A percentile compares a stretch with the other conserved stretches of the same genome.
These are phyloP conservation scores for Lumbricus terrestris DNA, from an alignment of 2,888 invertebrate species.

Conservation along the genomic window DNA sequence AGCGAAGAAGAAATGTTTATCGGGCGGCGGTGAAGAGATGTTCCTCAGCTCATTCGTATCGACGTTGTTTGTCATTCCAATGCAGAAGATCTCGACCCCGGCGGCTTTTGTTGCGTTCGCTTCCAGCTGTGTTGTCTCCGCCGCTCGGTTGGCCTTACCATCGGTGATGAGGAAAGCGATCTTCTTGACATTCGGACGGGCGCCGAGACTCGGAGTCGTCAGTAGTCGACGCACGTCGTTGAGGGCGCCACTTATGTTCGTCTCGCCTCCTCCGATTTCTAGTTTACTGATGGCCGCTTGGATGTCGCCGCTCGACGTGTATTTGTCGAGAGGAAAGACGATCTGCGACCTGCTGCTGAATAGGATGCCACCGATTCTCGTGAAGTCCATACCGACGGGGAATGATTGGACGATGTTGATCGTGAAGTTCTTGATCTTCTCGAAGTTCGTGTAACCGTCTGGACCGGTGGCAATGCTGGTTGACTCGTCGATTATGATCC, in stretches of 20 bases:
- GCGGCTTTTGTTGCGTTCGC: conserved; percentile 26
- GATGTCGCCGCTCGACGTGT: not conserved
- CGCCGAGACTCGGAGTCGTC: not conserved
- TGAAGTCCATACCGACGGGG: conserved; percentile 26
- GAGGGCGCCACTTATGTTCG: conserved; percentile 31
- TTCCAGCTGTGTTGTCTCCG: conserved; percentile 30
- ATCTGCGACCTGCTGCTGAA: conserved; percentile 24
- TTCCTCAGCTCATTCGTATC: conserved; percentile 24
- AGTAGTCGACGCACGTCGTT: conserved; percentile 15
- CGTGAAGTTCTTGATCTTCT: conserved; percentile 28
- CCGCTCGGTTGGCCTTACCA: conserved; percentile 31
- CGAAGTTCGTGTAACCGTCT: conserved; percentile 23
- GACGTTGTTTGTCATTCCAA: conserved; percentile 34
- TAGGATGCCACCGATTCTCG: conserved; percentile 23
- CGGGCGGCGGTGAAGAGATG: conserved; percentile 22
- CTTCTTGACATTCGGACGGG: conserved; percentile 22
- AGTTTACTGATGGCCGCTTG: conserved; percentile 16
- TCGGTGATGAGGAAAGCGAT: conserved; percentile 34
- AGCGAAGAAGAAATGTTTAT: conserved; percentile 26
- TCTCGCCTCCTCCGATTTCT: conserved; percentile 27
- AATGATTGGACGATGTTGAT: conserved; percentile 24
- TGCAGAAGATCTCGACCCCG: conserved; percentile 31
- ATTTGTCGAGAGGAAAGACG: conserved; percentile 18
- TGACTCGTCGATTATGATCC: conserved; percentile 28
- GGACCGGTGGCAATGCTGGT: conserved; percentile 24